Evolutionary conservation across 2,888 invertebrate species (phyloP).

Genomic region (Spialia ferax): DNA sequence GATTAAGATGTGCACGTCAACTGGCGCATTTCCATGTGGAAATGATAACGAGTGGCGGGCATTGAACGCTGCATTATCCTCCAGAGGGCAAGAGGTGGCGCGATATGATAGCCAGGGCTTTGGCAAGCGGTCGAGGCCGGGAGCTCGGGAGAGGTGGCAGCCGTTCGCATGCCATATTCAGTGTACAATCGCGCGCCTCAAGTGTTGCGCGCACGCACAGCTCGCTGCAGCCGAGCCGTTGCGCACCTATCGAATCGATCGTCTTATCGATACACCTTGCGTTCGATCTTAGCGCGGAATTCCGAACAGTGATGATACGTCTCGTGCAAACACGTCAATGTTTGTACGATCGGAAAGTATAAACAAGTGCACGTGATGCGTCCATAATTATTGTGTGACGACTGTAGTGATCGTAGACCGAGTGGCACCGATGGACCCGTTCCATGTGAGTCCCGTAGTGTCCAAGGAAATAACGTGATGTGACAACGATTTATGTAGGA

Average conservation of each 20-base stretch:
- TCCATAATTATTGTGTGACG: constrained; percentile 48
- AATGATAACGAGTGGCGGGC: constrained; percentile 70
- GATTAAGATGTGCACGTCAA: constrained; percentile 50
- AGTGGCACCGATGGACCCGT: constrained; percentile 66
- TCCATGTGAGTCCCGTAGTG: constrained; percentile 62
- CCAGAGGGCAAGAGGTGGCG: constrained; percentile 74
- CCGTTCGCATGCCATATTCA: constrained; percentile 67
- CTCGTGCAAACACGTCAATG: constrained; percentile 57
- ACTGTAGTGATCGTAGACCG: constrained; percentile 66
- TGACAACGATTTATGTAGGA: constrained; percentile 78
- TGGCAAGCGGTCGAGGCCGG: constrained; percentile 75
- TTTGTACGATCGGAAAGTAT: constrained; percentile 58
- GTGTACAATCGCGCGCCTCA: constrained; percentile 79
- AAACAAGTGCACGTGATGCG: constrained; percentile 61
- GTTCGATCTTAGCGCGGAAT: constrained; percentile 58
- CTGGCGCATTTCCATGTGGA: constrained; percentile 53
- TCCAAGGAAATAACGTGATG: constrained; percentile 82
- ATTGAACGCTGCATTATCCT: constrained; percentile 75
- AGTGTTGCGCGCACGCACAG: constrained; percentile 79
- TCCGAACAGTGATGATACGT: constrained; percentile 65
- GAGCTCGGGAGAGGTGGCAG: constrained; percentile 72
- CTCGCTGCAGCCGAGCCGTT: constrained; percentile 52
- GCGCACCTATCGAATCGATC: constrained; percentile 63
- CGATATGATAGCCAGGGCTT: constrained; percentile 75
- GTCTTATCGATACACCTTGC: constrained; percentile 72